Percentiles rank a stretch among this genome's conserved stretches.
These are phyloP conservation scores for Kryptopterus vitreolus DNA, from an alignment of 2,797 vertebrate genomes.

Conservation along the genomic window DNA sequence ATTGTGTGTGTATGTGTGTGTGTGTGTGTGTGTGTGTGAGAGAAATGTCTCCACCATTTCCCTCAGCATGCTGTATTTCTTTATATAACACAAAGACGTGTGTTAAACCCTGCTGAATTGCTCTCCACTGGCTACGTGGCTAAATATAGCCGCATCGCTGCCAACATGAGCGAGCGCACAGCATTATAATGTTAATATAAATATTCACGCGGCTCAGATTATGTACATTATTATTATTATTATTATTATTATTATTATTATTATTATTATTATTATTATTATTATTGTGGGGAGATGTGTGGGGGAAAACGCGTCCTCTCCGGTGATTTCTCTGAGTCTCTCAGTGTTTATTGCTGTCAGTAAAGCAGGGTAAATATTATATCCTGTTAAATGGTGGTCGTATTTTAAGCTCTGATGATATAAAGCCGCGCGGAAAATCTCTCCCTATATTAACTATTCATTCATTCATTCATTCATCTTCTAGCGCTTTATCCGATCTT, in stretches of 20 bases:
- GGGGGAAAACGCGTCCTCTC: neutral
- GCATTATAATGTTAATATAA: slow-evolving; percentile 20
- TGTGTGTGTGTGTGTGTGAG: neutral
- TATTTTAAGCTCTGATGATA: too few relatives aligned
- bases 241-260: too few relatives aligned
- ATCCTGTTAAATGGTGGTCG: too few relatives aligned
- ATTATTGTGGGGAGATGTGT: neutral
- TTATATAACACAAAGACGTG: slow-evolving; percentile 71
- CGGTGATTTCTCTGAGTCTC: neutral
- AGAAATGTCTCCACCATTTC: slow-evolving; percentile 11
- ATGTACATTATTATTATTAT: neutral
- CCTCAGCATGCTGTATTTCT: slow-evolving; percentile 56
- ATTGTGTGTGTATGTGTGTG: neutral
- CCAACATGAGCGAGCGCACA: slow-evolving; percentile 3
- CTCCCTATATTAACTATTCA: too few relatives aligned
- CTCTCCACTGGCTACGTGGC: slow-evolving; percentile 20
- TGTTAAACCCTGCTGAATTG: slow-evolving; percentile 65
- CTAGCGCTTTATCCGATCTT: too few relatives aligned
- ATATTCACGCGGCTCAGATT: slow-evolving; percentile 20
- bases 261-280: too few relatives aligned
- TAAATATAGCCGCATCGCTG: slow-evolving; percentile 14
- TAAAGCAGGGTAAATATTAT: too few relatives aligned
- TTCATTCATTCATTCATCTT: too few relatives aligned
- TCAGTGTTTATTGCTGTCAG: too few relatives aligned
- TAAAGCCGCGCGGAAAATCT: too few relatives aligned